Evolutionary conservation across 1,140 invertebrate genomes (phyloP), one percentile per base, ranked within the genome.

Genomic region (Babylonia areolata): DNA sequence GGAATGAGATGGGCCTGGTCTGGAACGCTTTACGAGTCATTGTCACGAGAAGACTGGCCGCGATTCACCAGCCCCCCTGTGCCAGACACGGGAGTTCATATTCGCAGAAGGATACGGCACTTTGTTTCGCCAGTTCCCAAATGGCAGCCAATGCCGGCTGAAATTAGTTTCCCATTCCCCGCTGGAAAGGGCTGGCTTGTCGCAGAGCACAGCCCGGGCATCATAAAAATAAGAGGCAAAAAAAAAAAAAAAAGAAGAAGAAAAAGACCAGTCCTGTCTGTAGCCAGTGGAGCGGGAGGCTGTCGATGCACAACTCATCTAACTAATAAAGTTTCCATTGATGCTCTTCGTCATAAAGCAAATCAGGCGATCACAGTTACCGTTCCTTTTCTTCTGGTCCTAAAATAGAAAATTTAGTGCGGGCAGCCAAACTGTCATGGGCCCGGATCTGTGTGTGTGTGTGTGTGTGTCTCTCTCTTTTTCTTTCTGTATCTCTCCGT

Each of bases 241-340:
- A n/a, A n/a, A n/a, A n/a, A n/a, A n/a, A n/a, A n/a, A n/a, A n/a
- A n/a, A n/a, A n/a, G n/a, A n/a, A n/a, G n/a, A n/a, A n/a, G n/a
- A 64, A 64, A 64, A 64, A 64, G 28, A 5, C 58, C 58, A 64
- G 28, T 64, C 58, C 28, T 15, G 9, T 51, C 46, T 51, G 46
- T 51, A 51, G 46, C 46, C 46, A 51, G 17, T 51, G 58, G 28
- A 64, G 58, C 58, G 58, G 58, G 15, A 12, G 58, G 20, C 28
- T 64, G 58, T 64, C 58, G 58, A 64, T 64, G 58, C 58, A 64
- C 58, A 64, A 64, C 58, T 64, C 58, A 64, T 64, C 58, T 64
- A 64, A 64, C 58, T 64, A 64, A 64, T 64, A 64, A 64, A 64
- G 58, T 64, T 64, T 64, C 58, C 58, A 64, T 64, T 64, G 58